Conservation (phyloP, 1,140 invertebrate genomes). For the Macrobrachium nipponense region DNA sequence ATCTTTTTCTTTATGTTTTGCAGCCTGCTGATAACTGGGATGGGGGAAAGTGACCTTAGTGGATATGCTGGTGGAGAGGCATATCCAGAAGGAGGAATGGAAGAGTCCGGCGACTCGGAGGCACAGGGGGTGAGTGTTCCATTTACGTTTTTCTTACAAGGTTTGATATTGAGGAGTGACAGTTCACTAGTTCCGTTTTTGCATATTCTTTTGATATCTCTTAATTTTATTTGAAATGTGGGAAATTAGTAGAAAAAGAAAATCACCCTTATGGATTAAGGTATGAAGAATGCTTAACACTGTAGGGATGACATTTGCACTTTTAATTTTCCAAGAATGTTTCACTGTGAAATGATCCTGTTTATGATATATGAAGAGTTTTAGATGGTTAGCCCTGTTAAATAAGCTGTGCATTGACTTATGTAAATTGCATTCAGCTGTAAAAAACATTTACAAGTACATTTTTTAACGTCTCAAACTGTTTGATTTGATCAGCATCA, state of each 20-base stretch:
- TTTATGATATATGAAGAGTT: too few species aligned
- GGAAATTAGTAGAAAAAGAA: not conserved
- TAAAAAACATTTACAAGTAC: too few species aligned
- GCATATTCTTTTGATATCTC: not conserved
- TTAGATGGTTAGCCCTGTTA: too few species aligned
- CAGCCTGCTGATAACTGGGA: slow-evolving; percentile 47
- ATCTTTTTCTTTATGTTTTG: not conserved
- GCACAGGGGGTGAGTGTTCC: slow-evolving; percentile 54
- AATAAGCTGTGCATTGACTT: too few species aligned
- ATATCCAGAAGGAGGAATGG: slow-evolving; percentile 33
- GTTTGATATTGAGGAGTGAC: slow-evolving; percentile 9
- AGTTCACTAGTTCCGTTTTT: not conserved
- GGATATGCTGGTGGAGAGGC: slow-evolving; percentile 18
- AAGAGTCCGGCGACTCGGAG: slow-evolving; percentile 37
- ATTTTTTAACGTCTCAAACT: too few species aligned
- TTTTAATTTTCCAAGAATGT: too few species aligned
- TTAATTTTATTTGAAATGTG: not conserved
- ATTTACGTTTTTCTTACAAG: not conserved
- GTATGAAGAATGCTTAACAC: too few species aligned
- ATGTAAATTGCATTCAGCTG: too few species aligned
- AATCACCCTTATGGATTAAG: not conserved
- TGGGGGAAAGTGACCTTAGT: slow-evolving; percentile 36
- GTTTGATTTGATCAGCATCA: too few species aligned
- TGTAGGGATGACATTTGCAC: too few species aligned
- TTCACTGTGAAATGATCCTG: too few species aligned